These are phyloP conservation scores for Chromoteleia sp. DNA, from an alignment of 2,888 invertebrate species.

Conservation along the genomic window DNA sequence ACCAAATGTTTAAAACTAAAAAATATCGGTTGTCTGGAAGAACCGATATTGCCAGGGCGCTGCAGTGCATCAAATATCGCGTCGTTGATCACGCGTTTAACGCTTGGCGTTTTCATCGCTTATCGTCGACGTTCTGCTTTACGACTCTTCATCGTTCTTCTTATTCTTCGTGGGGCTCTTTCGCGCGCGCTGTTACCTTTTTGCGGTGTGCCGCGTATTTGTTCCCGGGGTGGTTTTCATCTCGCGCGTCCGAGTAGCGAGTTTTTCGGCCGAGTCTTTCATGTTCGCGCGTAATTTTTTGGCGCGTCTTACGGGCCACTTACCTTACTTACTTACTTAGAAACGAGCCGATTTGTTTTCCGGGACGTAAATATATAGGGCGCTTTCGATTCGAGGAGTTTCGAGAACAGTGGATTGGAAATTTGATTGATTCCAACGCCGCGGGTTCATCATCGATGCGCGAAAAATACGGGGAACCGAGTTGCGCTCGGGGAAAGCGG, in stretches of 20 bases:
- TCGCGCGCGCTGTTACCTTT: conserved; percentile 14
- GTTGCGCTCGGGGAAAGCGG: not conserved
- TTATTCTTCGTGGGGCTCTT: not conserved
- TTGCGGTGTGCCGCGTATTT: conserved; percentile 12
- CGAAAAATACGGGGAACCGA: not conserved
- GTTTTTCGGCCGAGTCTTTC: not conserved
- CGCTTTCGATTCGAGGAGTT: not conserved
- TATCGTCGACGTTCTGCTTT: conserved; percentile 27
- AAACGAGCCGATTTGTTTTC: conserved; percentile 27
- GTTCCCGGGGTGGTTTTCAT: conserved; percentile 12
- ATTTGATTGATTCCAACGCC: conserved; percentile 8
- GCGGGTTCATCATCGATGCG: not conserved
- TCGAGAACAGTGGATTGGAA: not conserved
- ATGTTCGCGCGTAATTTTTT: not conserved
- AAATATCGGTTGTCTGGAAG: too few relatives aligned
- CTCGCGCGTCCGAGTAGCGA: not conserved
- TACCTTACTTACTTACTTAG: not conserved
- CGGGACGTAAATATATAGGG: conserved; percentile 26
- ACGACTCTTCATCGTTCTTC: conserved; percentile 28
- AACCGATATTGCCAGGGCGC: too few relatives aligned
- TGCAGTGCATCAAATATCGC: conserved; percentile 12
- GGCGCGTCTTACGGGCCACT: conserved; percentile 5
- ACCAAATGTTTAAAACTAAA: too few relatives aligned
- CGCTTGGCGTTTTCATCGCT: conserved; percentile 13
- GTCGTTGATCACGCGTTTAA: conserved; percentile 12